Percentiles rank a stretch among this genome's conserved stretches.
Evolutionary conservation across 2,888 invertebrate species (phyloP).

Genomic region (Leptinotarsa tumamoca): DNA sequence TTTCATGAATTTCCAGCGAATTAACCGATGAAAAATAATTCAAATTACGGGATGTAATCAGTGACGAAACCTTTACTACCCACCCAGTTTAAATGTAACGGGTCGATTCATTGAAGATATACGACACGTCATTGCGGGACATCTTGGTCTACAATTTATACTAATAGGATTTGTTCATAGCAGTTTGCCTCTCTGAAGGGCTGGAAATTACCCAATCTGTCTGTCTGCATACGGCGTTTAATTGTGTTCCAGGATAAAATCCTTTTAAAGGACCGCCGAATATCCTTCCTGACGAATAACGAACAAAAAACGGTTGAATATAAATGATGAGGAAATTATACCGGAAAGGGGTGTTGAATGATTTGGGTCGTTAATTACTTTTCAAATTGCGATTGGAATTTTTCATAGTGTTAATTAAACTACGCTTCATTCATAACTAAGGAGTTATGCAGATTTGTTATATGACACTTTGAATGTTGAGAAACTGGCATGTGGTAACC

Average conservation of each 20-base stretch:
- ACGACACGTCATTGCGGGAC: slow-evolving; percentile 45
- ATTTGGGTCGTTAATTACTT: not conserved
- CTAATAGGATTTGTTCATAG: slow-evolving; percentile 45
- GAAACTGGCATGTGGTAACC: too few relatives aligned
- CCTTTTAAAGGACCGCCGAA: slow-evolving; percentile 16
- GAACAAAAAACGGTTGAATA: not conserved
- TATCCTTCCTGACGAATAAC: slow-evolving; percentile 16
- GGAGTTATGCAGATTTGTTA: not conserved
- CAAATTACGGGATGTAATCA: too few relatives aligned
- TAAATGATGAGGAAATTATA: slow-evolving; percentile 10
- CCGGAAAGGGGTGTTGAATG: slow-evolving; percentile 1
- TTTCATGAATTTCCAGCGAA: too few relatives aligned
- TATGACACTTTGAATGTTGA: not conserved
- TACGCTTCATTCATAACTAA: not conserved
- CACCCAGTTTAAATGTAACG: slow-evolving; percentile 38
- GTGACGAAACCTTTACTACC: not conserved
- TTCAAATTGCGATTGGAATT: not conserved
- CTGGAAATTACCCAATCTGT: slow-evolving; percentile 42
- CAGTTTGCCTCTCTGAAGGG: slow-evolving; percentile 40
- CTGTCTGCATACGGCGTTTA: slow-evolving; percentile 30
- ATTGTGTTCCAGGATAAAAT: slow-evolving; percentile 27
- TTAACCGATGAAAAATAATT: too few relatives aligned
- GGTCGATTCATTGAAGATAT: slow-evolving; percentile 43
- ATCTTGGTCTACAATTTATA: slow-evolving; percentile 46
- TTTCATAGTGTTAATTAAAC: not conserved